phyloP scores from a whole-genome alignment of 1,140 invertebrate species.

The Macrotrachela quadricornifera region DNA sequence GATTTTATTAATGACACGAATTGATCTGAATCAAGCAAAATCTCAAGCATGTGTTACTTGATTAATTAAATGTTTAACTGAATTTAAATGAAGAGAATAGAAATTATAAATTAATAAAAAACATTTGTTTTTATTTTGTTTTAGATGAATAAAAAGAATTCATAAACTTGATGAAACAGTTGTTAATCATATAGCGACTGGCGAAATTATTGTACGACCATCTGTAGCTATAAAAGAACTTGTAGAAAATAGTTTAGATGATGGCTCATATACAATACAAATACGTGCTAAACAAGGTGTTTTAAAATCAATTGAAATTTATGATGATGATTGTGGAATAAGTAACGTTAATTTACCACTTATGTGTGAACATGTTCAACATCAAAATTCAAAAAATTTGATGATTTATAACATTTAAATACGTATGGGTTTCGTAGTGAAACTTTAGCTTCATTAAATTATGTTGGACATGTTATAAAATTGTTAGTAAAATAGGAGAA shows the following conservation, averaged over 20 bases:
- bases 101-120: too few species aligned
- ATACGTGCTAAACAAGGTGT: conserved; percentile 73
- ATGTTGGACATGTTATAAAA: too few species aligned
- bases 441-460: conserved; percentile 84
- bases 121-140: too few species aligned
- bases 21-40: too few species aligned
- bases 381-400: conserved; percentile 72
- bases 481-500: too few species aligned
- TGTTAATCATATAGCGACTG: conserved; percentile 71
- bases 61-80: too few species aligned
- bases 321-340: conserved; percentile 63
- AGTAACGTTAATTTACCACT: conserved; percentile 67
- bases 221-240: conserved; percentile 91
- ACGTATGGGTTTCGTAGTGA: conserved; percentile 96
- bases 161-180: conserved; percentile 63
- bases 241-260: conserved; percentile 70
- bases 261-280: conserved; percentile 44
- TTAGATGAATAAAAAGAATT: too few species aligned
- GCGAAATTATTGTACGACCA: conserved; percentile 79
- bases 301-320: conserved; percentile 74
- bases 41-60: too few species aligned
- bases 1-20: too few species aligned
- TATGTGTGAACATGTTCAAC: conserved; percentile 93
- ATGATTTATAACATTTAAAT: conserved; percentile 74
- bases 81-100: too few species aligned